Conservation (phyloP, 2,888 invertebrate species). For the Strigamia transsilvanica region DNA sequence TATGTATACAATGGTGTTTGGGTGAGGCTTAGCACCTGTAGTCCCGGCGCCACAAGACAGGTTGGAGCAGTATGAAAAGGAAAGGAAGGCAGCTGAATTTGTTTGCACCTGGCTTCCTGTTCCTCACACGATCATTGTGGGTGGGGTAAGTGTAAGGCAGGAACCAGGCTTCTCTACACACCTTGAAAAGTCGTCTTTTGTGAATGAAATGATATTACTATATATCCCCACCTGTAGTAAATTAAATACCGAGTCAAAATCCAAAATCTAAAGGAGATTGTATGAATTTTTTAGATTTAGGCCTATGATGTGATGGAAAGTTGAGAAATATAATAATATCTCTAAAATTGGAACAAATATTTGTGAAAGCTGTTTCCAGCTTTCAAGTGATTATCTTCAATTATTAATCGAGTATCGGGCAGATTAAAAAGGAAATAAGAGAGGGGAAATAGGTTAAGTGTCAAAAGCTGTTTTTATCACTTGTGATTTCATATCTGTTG, state of each 20-base stretch:
- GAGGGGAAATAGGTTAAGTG: constrained; percentile 22
- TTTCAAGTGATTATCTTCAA: not conserved
- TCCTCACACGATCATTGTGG: constrained; percentile 26
- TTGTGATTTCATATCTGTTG: constrained; percentile 24
- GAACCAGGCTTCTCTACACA: constrained; percentile 38
- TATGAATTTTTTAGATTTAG: too few species aligned
- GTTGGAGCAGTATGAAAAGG: constrained; percentile 34
- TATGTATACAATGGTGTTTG: constrained; percentile 1
- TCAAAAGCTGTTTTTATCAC: constrained; percentile 32
- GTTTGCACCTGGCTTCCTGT: constrained; percentile 38
- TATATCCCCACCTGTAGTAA: not conserved
- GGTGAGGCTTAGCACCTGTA: constrained; percentile 30
- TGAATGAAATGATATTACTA: constrained; percentile 8
- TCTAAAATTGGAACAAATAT: not conserved
- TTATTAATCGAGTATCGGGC: not conserved
- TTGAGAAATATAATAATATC: not conserved
- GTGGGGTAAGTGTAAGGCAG: constrained; percentile 17
- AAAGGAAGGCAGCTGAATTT: constrained; percentile 36
- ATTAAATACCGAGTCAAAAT: not conserved
- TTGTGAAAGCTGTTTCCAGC: not conserved
- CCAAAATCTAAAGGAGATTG: too few species aligned
- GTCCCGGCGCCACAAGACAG: constrained; percentile 1
- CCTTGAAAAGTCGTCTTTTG: constrained; percentile 3
- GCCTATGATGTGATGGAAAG: not conserved
- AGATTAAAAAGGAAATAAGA: not conserved